Evolutionary conservation across 2,888 invertebrate genomes (phyloP), one percentile per base, ranked within the genome.

Genomic region (Amphipyra berbera): DNA sequence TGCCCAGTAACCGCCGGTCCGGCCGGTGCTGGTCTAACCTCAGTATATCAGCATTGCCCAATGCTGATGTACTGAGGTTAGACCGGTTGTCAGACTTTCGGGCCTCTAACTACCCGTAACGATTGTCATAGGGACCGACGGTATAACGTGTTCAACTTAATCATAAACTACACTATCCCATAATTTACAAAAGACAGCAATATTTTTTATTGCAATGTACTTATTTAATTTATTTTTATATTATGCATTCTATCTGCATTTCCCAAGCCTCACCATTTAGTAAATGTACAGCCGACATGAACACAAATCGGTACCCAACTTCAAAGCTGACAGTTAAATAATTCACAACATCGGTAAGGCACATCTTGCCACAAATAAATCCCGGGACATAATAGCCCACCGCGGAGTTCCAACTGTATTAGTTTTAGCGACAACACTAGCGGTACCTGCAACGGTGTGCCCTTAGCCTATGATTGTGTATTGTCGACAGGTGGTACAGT

Each of bases 401-500:
- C 82, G 70, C 64, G 71, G 68, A 57, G 70, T 66, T 71, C 76
- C 71, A 73, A 73, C 72, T 76, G 78, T 83, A 79, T 81, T 79
- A 76, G 67, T 78, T 78, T 79, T 72, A 82, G 79, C 63, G 77
- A 78, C 74, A 74, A 78, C 75, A 73, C 76, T 79, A 80, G 79
- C 85, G 83, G 84, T 83, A 86, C 78, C 59, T 55, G 65, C 78
- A 79, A 82, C 83, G 81, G 83, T 83, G 79, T 76, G 73, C 77
- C 68, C 76, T 71, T 48, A 61, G 73, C 76, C 74, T 81, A 75
- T 65, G 68, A 79, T 79, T 79, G 77, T 60, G 61, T 44, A 66
- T 64, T 72, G 78, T 79, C 62, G 77, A 68, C 73, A 79, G 73
- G 70, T 77, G 66, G 55, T 63, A 69, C 62, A 0, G 54, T 50